Conservation (phyloP, 2,113 vertebrate species). For the Anguilla rostrata region DNA sequence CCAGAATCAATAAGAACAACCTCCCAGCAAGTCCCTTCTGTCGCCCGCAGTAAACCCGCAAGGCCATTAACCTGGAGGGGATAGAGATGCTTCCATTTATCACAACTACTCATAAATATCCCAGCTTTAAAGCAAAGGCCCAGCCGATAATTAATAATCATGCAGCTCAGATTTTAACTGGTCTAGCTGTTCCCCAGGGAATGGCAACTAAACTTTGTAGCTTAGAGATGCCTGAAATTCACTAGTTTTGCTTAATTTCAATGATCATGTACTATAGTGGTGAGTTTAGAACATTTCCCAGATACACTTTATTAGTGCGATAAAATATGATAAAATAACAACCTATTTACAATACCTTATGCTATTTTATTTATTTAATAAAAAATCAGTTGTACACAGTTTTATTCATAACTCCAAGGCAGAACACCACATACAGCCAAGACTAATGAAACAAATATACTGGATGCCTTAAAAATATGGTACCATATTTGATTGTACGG, state of each 20-base stretch:
- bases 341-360: background rate
- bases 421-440: background rate
- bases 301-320: background rate
- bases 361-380: background rate
- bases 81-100: constrained; percentile 52
- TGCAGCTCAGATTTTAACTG: constrained; percentile 30
- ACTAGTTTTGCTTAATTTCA: background rate
- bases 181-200: background rate
- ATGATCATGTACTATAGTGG: background rate
- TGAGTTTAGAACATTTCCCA: background rate
- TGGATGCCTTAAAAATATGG: background rate
- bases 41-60: constrained; percentile 44
- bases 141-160: constrained; percentile 52
- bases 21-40: constrained; percentile 41
- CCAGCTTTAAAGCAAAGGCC: constrained; percentile 34
- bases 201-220: background rate
- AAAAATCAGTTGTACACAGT: background rate
- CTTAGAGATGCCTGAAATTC: background rate
- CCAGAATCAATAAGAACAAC: constrained; percentile 59
- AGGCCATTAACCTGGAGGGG: constrained; percentile 49
- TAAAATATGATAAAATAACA: background rate
- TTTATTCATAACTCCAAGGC: background rate
- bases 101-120: constrained; percentile 38
- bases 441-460: background rate
- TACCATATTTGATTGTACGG: background rate